These are phyloP conservation scores for Ginglymostoma cirratum DNA, from an alignment of 2,113 vertebrate species.

Conservation along the genomic window DNA sequence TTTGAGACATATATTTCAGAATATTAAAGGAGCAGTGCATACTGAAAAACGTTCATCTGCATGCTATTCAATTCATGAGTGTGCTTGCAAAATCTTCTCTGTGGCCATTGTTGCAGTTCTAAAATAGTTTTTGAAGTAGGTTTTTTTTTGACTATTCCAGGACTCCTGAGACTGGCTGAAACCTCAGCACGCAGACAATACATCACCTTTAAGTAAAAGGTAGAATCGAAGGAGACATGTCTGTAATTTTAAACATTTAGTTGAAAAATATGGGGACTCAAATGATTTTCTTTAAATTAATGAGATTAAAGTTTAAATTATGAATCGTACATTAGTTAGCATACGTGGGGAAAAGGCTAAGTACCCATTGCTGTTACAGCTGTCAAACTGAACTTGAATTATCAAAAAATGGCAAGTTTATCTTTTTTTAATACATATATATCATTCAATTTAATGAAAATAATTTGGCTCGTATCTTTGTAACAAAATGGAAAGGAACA, in stretches of 20 bases:
- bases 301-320: background rate
- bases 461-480: background rate
- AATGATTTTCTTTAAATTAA: background rate
- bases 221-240: background rate
- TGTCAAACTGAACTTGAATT: background rate
- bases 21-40: background rate
- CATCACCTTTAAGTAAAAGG: constrained; percentile 9
- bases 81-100: background rate
- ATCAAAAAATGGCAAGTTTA: background rate
- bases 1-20: background rate
- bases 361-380: background rate
- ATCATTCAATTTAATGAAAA: background rate
- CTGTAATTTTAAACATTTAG: background rate
- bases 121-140: background rate
- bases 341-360: background rate
- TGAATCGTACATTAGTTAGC: background rate
- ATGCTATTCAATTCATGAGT: background rate
- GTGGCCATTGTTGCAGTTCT: background rate
- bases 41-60: background rate
- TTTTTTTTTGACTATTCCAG: background rate
- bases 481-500: background rate
- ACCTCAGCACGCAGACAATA: background rate
- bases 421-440: background rate
- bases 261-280: background rate
- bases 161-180: background rate